Evolutionary conservation across 2,888 invertebrate genomes (phyloP).

Genomic region (Philonicus albiceps): DNA sequence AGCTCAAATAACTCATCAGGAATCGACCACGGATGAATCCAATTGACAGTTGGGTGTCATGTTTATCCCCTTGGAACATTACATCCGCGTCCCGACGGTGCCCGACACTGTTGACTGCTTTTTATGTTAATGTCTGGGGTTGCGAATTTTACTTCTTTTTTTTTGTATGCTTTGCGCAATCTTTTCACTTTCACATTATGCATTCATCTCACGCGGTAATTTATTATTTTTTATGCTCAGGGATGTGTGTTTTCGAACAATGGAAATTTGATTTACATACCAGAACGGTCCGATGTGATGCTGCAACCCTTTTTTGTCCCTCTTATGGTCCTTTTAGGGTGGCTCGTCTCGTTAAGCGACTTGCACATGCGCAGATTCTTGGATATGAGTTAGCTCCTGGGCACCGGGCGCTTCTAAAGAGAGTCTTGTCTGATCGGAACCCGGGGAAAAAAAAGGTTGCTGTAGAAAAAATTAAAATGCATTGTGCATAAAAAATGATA

Average conservation of each 20-base stretch:
- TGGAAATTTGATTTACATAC: constrained; percentile 63
- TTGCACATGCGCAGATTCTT: constrained; percentile 28
- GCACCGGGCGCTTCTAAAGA: neutral
- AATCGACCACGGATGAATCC: constrained; percentile 61
- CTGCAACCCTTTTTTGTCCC: constrained; percentile 43
- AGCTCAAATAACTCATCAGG: constrained; percentile 34
- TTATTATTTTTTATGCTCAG: constrained; percentile 61
- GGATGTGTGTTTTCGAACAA: constrained; percentile 53
- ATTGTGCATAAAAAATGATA: constrained; percentile 49
- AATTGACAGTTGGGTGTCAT: constrained; percentile 65
- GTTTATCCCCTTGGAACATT: constrained; percentile 59
- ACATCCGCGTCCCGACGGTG: constrained; percentile 48
- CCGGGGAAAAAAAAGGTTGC: constrained; percentile 47
- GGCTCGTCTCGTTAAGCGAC: constrained; percentile 27
- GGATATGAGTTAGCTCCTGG: neutral
- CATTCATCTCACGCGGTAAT: constrained; percentile 61
- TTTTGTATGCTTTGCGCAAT: constrained; percentile 41
- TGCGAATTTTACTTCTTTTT: constrained; percentile 41
- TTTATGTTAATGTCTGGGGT: constrained; percentile 53
- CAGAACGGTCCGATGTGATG: constrained; percentile 59
- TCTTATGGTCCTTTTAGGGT: neutral
- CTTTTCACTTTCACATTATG: constrained; percentile 54
- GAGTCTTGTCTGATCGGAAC: constrained; percentile 38
- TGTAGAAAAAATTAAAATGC: constrained; percentile 50
- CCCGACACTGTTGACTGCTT: constrained; percentile 49